Evolutionary conservation across 1,140 invertebrate species (phyloP), one percentile per base, ranked within the genome.

Genomic region (Ganaspis sp.): DNA sequence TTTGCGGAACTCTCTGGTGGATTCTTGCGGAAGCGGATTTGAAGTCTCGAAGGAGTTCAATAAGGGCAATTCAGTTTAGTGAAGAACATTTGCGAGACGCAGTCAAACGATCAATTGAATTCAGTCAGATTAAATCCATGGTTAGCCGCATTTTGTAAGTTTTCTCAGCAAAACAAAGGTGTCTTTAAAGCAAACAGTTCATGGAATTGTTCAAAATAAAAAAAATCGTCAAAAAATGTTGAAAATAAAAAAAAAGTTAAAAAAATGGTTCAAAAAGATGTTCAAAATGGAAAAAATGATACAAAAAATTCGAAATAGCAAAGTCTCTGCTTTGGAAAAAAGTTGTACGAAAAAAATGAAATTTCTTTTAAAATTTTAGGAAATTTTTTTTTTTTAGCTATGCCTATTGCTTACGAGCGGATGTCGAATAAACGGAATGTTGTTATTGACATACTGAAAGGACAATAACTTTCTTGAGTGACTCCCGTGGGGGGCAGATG

Each of bases 51-150:
- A 64, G 58, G 58, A 64, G 58, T 64, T 64, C 58, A 64, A 64
- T 64, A 64, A 21, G 29, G 58, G 9, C 58, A 64, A 64, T 64
- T 64, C 3, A 34, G 54, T 64, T 23, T 15, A 64, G 58, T 64
- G 23, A 64, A 64, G 58, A 64, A 64, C 58, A 64, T 64, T 64
- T 64, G 58, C 23, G 58, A 64, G 58, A 11, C 58, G 1, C 58
- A 64, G 58, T 64, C 12, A 23, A 64, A 64, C 58, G 58, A 64
- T 64, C 58, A 64, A 64, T 64, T 64, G 58, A 64, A 26, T 64
- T 64, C 23, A 26, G 58, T 21, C 58, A 64, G 58, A 64, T 64
- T 64, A 64, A 64, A 64, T 29, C 58, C 58, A 11, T n/a, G n/a
- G n/a, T n/a, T n/a, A 58, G 26, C 54, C 54, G 23, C 54, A 58